These are phyloP conservation scores for Papilio aristodemus DNA, from an alignment of 1,140 invertebrate genomes.

Conservation along the genomic window DNA sequence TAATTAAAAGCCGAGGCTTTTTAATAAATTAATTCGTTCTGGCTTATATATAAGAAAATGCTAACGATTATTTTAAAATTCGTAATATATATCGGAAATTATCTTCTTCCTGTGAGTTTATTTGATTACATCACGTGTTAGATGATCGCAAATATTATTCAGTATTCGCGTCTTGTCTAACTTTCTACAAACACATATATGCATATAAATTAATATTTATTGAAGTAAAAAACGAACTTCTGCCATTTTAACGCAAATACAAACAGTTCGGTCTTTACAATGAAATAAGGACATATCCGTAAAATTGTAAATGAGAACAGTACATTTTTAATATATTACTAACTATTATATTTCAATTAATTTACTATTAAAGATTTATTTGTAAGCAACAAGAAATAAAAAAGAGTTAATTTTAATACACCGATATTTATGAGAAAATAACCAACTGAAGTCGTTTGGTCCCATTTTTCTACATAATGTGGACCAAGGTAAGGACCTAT, in stretches of 20 bases:
- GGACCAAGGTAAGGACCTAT: conserved; percentile 10
- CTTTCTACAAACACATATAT: conserved; percentile 21
- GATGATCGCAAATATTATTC: conserved; percentile 18
- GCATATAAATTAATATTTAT: conserved; percentile 14
- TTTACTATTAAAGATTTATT: too few species aligned
- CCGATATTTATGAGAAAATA: background rate
- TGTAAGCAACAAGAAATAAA: too few species aligned
- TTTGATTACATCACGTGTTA: conserved; percentile 4
- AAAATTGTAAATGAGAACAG: background rate
- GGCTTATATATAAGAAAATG: background rate
- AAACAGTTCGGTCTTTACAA: background rate
- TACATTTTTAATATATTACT: too few species aligned
- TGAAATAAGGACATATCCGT: background rate
- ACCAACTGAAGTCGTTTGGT: background rate
- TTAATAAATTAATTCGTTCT: background rate
- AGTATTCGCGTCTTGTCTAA: conserved; percentile 9
- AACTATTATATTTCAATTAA: too few species aligned
- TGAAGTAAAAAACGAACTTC: conserved; percentile 11
- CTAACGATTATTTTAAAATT: conserved; percentile 3
- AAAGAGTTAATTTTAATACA: too few species aligned
- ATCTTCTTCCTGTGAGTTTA: conserved; percentile 6
- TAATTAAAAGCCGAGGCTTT: background rate
- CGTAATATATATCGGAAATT: conserved; percentile 8
- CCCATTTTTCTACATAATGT: conserved; percentile 1
- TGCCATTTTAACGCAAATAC: background rate